A percentile compares a stretch with the other conserved stretches of the same genome.
These are phyloP conservation scores for Helarctos malayanus DNA, from an alignment of 2,797 vertebrate genomes.

Conservation along the genomic window DNA sequence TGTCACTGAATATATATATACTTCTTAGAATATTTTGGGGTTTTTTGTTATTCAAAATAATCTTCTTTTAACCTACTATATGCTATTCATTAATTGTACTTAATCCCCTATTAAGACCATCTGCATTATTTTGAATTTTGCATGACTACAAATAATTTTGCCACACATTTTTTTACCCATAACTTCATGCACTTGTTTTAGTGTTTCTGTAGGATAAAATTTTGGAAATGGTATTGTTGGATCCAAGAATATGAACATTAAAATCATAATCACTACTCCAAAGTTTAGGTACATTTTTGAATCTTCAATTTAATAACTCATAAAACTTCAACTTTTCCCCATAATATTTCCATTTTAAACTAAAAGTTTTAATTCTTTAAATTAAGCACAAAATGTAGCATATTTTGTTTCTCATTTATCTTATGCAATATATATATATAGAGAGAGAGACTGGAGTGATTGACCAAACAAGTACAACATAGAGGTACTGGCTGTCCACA, in stretches of 20 bases:
- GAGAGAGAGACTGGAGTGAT: background rate
- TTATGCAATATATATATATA: too few species aligned
- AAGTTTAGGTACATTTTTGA: background rate
- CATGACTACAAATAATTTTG: background rate
- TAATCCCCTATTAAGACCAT: background rate
- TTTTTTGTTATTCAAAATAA: slow-evolving; percentile 34
- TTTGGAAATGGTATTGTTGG: slow-evolving; percentile 6
- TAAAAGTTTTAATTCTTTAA: slow-evolving; percentile 13
- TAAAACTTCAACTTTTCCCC: background rate
- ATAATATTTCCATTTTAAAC: slow-evolving; percentile 2
- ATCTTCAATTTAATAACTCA: slow-evolving; percentile 36
- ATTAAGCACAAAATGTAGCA: background rate
- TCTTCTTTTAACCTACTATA: background rate
- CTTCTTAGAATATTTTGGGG: background rate
- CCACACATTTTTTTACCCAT: background rate
- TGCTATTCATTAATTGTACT: background rate
- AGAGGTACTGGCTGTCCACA: background rate
- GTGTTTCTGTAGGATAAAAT: slow-evolving; percentile 2
- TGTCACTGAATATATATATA: background rate
- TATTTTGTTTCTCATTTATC: background rate
- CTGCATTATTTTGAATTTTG: background rate
- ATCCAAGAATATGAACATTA: background rate
- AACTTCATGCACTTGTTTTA: background rate
- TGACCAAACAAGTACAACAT: background rate
- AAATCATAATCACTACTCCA: slow-evolving; percentile 19